Percentiles rank a stretch among this genome's conserved stretches.
Conservation (phyloP, 2,888 invertebrate species). For the Drosophila meridiana region DNA sequence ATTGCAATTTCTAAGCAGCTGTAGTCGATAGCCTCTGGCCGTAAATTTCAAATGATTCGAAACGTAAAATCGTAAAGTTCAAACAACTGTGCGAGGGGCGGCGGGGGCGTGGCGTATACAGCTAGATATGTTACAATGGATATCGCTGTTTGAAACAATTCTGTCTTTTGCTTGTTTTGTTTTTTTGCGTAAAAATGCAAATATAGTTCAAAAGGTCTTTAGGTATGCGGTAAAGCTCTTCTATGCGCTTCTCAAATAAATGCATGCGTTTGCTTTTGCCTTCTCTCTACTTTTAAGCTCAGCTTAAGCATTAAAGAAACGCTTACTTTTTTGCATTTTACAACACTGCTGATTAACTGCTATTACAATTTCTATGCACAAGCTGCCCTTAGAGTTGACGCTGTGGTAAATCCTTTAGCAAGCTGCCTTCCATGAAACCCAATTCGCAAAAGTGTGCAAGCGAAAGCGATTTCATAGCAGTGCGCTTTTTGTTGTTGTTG, state of each 20-base stretch:
- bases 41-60: constrained; percentile 55
- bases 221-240: constrained; percentile 17
- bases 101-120: background rate
- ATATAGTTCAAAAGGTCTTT: constrained; percentile 40
- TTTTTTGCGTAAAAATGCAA: constrained; percentile 35
- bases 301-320: background rate
- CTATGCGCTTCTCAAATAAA: constrained; percentile 10
- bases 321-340: background rate
- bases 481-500: constrained; percentile 47
- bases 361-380: background rate
- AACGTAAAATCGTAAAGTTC: constrained; percentile 62
- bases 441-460: constrained; percentile 16
- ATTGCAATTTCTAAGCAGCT: constrained; percentile 50
- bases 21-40: constrained; percentile 24
- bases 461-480: constrained; percentile 42
- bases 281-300: background rate
- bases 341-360: constrained; percentile 4
- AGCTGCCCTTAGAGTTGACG: background rate
- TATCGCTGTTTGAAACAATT: constrained; percentile 11
- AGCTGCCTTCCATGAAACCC: constrained; percentile 9
- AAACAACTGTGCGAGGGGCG: constrained; percentile 8
- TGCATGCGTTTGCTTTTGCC: background rate
- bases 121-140: constrained; percentile 15
- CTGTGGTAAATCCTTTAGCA: constrained; percentile 27
- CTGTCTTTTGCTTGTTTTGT: background rate